Evolutionary conservation across 2,797 vertebrate genomes (phyloP).

Genomic region (Anas capensis): DNA sequence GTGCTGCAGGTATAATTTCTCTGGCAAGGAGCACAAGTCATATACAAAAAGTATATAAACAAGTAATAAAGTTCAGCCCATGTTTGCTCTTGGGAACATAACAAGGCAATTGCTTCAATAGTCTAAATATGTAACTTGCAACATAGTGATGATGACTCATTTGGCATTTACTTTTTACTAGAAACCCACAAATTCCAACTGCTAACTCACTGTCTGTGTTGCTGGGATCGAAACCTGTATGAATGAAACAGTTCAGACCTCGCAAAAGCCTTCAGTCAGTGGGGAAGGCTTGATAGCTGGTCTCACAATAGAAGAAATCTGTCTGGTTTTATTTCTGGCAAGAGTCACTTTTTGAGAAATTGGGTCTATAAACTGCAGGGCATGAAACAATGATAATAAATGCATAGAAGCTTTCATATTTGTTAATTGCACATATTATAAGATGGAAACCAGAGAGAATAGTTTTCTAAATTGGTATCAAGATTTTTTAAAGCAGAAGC

Average conservation of each 20-base stretch:
- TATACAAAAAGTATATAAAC: no score
- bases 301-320: not conserved
- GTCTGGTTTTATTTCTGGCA: constrained; percentile 35
- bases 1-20: not conserved
- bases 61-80: not conserved
- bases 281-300: not conserved
- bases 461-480: constrained; percentile 48
- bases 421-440: constrained; percentile 51
- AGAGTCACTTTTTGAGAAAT: constrained; percentile 33
- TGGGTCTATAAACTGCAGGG: constrained; percentile 37
- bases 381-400: constrained; percentile 39
- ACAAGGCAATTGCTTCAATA: not conserved
- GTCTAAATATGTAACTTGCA: not conserved
- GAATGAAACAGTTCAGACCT: not conserved
- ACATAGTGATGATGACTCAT: not conserved
- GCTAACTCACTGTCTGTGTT: not conserved
- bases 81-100: not conserved
- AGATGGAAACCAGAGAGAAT: not conserved
- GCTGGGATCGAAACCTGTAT: not conserved
- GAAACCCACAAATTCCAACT: not conserved
- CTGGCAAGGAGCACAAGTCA: not conserved
- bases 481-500: constrained; percentile 15
- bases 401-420: constrained; percentile 51
- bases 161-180: not conserved
- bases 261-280: not conserved